phyloP scores from a whole-genome alignment of 2,888 invertebrate genomes.

The Strigamia maritima region DNA sequence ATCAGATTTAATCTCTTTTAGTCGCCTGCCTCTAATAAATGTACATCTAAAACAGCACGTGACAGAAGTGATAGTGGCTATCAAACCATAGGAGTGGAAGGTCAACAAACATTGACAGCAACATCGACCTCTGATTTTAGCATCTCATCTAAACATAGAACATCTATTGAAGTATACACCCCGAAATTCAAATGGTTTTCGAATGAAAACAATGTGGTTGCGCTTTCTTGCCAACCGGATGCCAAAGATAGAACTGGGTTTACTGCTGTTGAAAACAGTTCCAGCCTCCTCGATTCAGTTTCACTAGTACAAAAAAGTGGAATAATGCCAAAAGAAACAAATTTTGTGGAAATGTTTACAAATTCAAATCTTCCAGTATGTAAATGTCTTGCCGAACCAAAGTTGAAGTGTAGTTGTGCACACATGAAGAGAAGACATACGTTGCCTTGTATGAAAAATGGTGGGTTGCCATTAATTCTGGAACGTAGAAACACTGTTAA shows the following conservation, averaged over 20 bases:
- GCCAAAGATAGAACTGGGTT: too few species aligned
- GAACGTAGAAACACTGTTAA: not conserved
- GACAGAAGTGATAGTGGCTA: constrained; percentile 43
- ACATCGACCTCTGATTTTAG: not conserved
- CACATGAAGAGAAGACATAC: not conserved
- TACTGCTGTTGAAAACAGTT: not conserved
- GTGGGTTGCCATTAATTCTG: not conserved
- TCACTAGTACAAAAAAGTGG: not conserved
- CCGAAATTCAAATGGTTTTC: not conserved
- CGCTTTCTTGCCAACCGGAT: not conserved
- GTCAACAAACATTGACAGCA: not conserved
- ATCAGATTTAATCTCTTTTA: not conserved
- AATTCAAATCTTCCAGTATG: not conserved
- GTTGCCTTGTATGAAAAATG: not conserved
- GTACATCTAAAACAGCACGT: not conserved
- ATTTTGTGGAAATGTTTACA: not conserved
- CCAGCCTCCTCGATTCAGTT: not conserved
- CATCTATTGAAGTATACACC: not conserved
- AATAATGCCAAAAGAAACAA: not conserved
- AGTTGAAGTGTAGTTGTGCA: not conserved
- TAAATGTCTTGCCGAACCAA: not conserved
- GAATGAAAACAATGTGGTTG: not conserved
- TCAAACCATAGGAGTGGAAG: constrained; percentile 40
- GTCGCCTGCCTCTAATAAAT: not conserved
- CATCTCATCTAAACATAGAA: not conserved